Conservation (phyloP, 2,797 vertebrate genomes). For the Carduelis carduelis region DNA sequence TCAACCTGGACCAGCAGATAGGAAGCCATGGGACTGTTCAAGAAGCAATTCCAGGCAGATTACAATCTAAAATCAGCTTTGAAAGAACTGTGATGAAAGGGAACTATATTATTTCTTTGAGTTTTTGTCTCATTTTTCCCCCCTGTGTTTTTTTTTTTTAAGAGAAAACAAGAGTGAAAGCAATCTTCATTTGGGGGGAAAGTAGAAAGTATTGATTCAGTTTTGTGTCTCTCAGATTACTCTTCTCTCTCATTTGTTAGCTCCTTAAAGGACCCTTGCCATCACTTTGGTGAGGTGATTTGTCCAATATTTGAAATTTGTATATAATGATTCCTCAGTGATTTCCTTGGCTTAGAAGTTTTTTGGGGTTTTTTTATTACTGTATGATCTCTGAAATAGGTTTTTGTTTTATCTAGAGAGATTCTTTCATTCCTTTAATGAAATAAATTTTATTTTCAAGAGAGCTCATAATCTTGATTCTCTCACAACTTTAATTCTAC, state of each 20-base stretch:
- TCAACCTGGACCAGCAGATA: slow-evolving; percentile 13
- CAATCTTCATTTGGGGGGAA: neutral
- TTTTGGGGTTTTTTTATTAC: neutral
- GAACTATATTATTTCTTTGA: neutral
- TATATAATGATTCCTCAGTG: neutral
- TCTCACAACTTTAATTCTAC: neutral
- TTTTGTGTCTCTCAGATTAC: neutral
- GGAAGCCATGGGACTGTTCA: neutral
- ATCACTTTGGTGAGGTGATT: neutral
- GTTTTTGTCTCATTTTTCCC: neutral
- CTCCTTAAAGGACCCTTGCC: neutral
- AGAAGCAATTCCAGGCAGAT: slow-evolving; percentile 7
- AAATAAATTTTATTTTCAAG: neutral
- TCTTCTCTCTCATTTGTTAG: neutral
- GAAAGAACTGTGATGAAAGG: neutral
- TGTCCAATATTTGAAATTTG: neutral
- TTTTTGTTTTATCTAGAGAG: neutral
- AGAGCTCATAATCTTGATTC: neutral
- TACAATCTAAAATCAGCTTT: neutral
- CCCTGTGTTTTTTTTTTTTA: neutral
- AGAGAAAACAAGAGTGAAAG: neutral
- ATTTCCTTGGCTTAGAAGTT: neutral
- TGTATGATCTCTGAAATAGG: neutral
- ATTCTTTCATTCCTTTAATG: neutral
- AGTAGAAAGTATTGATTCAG: neutral